A percentile compares a stretch with the other conserved stretches of the same genome.
These are phyloP conservation scores for Platorchestia sp. DNA, from an alignment of 1,140 invertebrate species.

Conservation along the genomic window DNA sequence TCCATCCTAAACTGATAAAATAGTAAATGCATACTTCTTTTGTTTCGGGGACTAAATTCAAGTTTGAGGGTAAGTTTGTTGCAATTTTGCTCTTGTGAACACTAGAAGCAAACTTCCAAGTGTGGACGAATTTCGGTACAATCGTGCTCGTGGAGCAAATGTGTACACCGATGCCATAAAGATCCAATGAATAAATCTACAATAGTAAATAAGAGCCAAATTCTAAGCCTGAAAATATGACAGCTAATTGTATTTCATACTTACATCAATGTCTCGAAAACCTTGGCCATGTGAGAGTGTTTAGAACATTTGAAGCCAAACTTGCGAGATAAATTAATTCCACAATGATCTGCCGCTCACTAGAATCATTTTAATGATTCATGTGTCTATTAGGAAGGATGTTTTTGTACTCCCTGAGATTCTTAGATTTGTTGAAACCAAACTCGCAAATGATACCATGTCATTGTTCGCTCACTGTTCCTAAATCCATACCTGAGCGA, in stretches of 20 bases:
- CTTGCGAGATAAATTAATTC: background rate
- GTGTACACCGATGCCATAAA: background rate
- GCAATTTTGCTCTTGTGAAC: too few species aligned
- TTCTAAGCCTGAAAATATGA: background rate
- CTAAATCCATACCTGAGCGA: background rate
- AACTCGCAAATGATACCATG: background rate
- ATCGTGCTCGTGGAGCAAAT: background rate
- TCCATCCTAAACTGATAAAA: background rate
- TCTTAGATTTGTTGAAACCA: background rate
- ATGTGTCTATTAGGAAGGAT: background rate
- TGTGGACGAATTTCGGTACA: too few species aligned
- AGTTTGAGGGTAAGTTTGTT: too few species aligned
- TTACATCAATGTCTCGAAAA: background rate
- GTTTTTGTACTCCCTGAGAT: background rate
- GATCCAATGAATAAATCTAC: background rate
- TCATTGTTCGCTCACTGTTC: background rate
- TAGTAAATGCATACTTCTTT: too few species aligned
- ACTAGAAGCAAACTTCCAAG: too few species aligned
- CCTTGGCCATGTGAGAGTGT: background rate
- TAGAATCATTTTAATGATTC: background rate
- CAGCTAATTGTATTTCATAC: background rate
- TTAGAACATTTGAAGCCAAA: background rate
- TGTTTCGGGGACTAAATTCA: too few species aligned
- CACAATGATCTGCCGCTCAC: background rate
- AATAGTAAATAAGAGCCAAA: background rate